Evolutionary conservation across 2,797 vertebrate species (phyloP).

Genomic region (Buphagus erythrorhynchus): DNA sequence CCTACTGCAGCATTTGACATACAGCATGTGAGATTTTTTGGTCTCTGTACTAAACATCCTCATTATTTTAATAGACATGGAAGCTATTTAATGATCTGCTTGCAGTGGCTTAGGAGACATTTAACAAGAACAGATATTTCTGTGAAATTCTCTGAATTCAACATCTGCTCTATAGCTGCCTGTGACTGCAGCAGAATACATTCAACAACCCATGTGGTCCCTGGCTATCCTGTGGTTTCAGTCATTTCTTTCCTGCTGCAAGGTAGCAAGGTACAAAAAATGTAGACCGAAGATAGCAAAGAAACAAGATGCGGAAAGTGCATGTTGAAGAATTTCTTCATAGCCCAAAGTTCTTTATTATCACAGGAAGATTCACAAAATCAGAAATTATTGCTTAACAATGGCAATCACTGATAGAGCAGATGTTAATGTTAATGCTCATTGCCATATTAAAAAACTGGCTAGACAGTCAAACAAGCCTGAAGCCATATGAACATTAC

Average conservation of each 20-base stretch:
- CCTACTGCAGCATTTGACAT: not conserved
- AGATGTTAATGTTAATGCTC: not conserved
- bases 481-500: not conserved
- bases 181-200: not conserved
- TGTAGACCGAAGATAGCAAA: not conserved
- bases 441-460: not conserved
- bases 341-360: not conserved
- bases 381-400: slow-evolving; percentile 22
- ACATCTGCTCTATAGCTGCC: not conserved
- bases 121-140: not conserved
- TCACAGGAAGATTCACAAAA: not conserved
- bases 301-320: not conserved
- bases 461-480: not conserved
- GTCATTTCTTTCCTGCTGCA: not conserved
- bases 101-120: not conserved
- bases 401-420: not conserved
- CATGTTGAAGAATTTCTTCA: not conserved
- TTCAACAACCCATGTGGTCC: not conserved
- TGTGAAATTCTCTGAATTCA: not conserved
- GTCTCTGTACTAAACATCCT: not conserved
- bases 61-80: not conserved
- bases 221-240: not conserved
- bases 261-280: not conserved
- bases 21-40: not conserved
- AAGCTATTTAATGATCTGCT: not conserved